phyloP scores from a whole-genome alignment of 2,888 invertebrate genomes.

The Arctia plantaginis region DNA sequence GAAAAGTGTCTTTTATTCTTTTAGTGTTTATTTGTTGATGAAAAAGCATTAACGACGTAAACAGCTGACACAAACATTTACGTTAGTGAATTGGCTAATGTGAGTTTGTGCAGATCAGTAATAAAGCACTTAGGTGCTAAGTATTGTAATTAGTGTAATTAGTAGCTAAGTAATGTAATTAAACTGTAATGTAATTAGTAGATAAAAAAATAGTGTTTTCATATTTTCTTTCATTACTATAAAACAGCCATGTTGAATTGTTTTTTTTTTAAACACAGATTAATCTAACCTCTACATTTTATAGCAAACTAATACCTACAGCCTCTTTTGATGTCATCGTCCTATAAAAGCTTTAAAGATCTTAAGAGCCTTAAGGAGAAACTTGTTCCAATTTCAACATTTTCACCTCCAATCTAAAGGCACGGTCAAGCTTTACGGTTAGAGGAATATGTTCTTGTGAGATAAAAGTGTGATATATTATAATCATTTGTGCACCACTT shows the following conservation, averaged over 20 bases:
- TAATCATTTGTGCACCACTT: constrained; percentile 36
- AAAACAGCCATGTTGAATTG: not conserved
- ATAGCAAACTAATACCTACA: constrained; percentile 24
- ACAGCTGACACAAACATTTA: too few relatives aligned
- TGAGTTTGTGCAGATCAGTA: too few relatives aligned
- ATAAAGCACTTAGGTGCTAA: too few relatives aligned
- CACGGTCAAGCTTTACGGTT: constrained; percentile 34
- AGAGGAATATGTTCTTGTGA: constrained; percentile 30
- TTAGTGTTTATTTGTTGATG: too few relatives aligned
- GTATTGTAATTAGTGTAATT: too few relatives aligned
- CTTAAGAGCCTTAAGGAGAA: constrained; percentile 29
- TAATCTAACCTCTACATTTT: constrained; percentile 25
- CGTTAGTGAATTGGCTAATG: too few relatives aligned
- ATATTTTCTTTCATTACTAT: constrained; percentile 8
- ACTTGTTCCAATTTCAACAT: constrained; percentile 30
- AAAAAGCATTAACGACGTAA: too few relatives aligned
- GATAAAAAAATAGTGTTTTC: not conserved
- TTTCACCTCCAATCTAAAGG: constrained; percentile 28
- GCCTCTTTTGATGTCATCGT: constrained; percentile 38
- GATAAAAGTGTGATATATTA: constrained; percentile 30
- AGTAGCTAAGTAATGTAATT: too few relatives aligned
- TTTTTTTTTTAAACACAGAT: constrained; percentile 4
- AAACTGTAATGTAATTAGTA: too few relatives aligned
- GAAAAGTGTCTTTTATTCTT: not conserved
- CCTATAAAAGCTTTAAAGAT: constrained; percentile 36